phyloP scores from a whole-genome alignment of 2,888 invertebrate genomes.

The Drosophila prolongata region DNA sequence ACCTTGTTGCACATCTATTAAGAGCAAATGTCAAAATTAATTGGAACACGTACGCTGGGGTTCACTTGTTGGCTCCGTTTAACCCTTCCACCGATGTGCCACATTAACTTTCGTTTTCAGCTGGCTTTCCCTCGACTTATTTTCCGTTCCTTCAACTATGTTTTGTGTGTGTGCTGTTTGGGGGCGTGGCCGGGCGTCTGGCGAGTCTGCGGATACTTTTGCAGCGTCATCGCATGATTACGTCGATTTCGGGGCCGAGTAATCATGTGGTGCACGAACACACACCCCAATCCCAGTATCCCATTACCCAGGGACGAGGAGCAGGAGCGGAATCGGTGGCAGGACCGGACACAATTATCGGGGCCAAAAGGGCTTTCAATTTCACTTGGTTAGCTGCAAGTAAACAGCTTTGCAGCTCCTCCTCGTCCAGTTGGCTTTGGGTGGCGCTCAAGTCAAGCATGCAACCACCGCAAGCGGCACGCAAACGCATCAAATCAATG shows the following conservation, averaged over 20 bases:
- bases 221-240: constrained; percentile 77
- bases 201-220: constrained; percentile 64
- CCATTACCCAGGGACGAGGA: constrained; percentile 47
- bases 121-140: constrained; percentile 12
- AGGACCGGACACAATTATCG: constrained; percentile 67
- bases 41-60: constrained; percentile 67
- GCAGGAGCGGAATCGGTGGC: constrained; percentile 17
- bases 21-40: constrained; percentile 72
- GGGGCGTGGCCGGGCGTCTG: constrained; percentile 23
- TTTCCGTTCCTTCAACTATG: constrained; percentile 24
- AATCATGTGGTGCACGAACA: constrained; percentile 66
- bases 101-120: constrained; percentile 71
- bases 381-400: constrained; percentile 70
- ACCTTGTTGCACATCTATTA: constrained; percentile 63
- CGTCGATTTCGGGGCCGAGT: constrained; percentile 65
- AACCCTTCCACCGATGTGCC: constrained; percentile 63
- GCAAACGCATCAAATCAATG: constrained; percentile 80
- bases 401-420: constrained; percentile 59
- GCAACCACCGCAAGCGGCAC: constrained; percentile 69
- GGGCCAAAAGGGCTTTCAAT: constrained; percentile 70
- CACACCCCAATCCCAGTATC: constrained; percentile 28
- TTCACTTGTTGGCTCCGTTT: constrained; percentile 42
- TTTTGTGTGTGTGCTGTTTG: constrained; percentile 13
- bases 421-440: constrained; percentile 17
- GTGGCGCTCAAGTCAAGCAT: constrained; percentile 70